Evolutionary conservation across 2,888 invertebrate species (phyloP), one percentile per base, ranked within the genome.

Genomic region (Empis livida): DNA sequence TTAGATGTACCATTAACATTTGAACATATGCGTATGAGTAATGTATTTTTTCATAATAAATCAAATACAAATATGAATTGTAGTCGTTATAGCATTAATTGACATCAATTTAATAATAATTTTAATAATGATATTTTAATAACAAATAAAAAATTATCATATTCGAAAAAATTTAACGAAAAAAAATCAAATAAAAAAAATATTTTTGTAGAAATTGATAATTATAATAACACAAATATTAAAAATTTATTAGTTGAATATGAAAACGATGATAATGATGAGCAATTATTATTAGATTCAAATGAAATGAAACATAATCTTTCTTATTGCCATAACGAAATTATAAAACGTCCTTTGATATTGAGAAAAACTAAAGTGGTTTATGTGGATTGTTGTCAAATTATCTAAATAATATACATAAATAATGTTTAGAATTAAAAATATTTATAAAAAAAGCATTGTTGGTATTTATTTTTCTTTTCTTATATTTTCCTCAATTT

Each of bases 1-100:
- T 75, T 91, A 46, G 82, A 83, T 50, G 81, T 76, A 50, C 78
- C 78, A 5, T 68, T 79, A 45, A 79, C 78, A 1, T 79, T 78
- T 56, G 78, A 78, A 55, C 78, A 78, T 60, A 76, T 78, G 67
- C 71, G 79, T 27, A 71, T 77, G 61, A 78, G 77, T 58, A 75
- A 73, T 59, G 73, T 76, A 17, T 58, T 58, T 45, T 58, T 54
- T 16, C 59, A 50, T 44, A 43, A 44, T 44, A 16, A 16, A 16
- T 27, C 51, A n/a, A 60, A 55, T 49, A 58, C 56, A 51, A 58
- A 56, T 41, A 55, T 55, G 54, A 54, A 51, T 31, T 54, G 46
- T 32, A 57, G 57, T 52, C 54, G 54, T 11, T 51, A 54, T 38
- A 56, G 53, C 39, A 53, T 48, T 43, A 56, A 56, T 53, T 56